phyloP scores from a whole-genome alignment of 2,797 vertebrate species.

The Botia kubotai region DNA sequence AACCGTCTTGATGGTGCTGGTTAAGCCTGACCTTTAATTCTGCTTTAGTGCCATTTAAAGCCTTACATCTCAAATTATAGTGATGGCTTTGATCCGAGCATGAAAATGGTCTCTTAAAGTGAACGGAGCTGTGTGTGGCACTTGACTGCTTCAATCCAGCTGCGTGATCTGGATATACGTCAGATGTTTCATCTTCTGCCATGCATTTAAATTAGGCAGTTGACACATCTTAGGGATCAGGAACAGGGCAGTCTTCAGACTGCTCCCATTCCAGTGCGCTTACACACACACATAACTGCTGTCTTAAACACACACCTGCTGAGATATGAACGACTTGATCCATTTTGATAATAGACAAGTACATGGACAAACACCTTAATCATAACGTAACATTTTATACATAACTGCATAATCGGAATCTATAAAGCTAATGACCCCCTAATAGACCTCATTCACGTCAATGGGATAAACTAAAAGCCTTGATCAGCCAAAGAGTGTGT shows the following conservation, averaged over 20 bases:
- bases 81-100: conserved; percentile 34
- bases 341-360: conserved; percentile 27
- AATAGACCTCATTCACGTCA: conserved; percentile 38
- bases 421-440: conserved; percentile 29
- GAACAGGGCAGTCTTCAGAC: conserved; percentile 7
- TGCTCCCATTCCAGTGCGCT: neutral
- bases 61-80: conserved; percentile 44
- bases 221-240: conserved; percentile 10
- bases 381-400: conserved; percentile 15
- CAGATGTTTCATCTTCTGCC: conserved; percentile 36
- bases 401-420: neutral
- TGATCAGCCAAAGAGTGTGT: conserved; percentile 21
- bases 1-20: conserved; percentile 30
- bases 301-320: neutral
- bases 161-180: conserved; percentile 42
- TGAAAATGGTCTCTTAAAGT: conserved; percentile 26
- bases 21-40: conserved; percentile 45
- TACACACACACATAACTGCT: conserved; percentile 3
- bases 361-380: conserved; percentile 2
- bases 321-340: conserved; percentile 10
- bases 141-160: conserved; percentile 34
- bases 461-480: conserved; percentile 44
- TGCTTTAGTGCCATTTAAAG: conserved; percentile 44
- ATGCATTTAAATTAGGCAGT: conserved; percentile 44
- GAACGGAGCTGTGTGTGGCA: conserved; percentile 17